A percentile compares a stretch with the other conserved stretches of the same genome.
phyloP scores from a whole-genome alignment of 2,113 vertebrate species.

The Phyllostomus hastatus region DNA sequence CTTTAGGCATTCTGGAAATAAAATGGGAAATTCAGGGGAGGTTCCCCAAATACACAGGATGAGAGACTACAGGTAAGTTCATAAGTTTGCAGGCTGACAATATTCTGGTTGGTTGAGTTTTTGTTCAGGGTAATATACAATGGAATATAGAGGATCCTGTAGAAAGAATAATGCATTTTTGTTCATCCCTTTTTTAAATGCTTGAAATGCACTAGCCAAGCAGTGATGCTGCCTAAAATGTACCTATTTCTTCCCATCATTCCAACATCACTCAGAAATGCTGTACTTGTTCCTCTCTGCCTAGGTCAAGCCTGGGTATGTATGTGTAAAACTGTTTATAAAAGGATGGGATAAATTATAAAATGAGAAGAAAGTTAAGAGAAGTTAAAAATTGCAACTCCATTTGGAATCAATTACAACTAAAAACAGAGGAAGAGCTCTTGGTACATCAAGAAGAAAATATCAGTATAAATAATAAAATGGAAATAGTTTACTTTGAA shows the following conservation, averaged over 20 bases:
- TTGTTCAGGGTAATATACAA: neutral
- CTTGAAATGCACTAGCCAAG: neutral
- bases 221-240: accelerated
- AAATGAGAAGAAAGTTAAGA: neutral
- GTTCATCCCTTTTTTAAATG: neutral
- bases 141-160: neutral
- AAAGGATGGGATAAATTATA: neutral
- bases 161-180: neutral
- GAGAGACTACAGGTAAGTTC: neutral
- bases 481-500: neutral
- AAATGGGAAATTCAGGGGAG: neutral
- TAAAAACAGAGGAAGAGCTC: neutral
- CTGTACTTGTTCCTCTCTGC: neutral
- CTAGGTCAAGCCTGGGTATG: neutral
- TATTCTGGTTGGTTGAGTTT: neutral
- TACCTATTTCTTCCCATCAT: neutral
- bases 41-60: neutral
- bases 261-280: neutral
- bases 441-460: neutral
- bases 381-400: neutral
- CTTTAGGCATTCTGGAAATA: neutral
- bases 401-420: neutral
- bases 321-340: neutral
- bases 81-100: neutral
- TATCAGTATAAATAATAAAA: neutral